phyloP scores from a whole-genome alignment of 2,797 vertebrate genomes.

The Delichon dasypus region DNA sequence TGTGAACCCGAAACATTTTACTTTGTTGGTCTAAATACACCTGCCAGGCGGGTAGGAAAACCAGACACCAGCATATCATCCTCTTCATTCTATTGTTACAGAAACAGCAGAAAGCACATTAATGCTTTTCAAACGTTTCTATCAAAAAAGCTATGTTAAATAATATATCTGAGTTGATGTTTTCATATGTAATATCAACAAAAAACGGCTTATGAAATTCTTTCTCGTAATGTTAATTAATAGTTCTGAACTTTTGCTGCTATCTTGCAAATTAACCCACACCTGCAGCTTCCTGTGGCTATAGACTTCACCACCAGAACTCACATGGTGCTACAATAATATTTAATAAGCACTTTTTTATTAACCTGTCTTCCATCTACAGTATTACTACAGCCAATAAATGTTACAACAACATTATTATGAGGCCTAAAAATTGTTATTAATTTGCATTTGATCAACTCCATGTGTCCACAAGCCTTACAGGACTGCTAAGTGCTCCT shows the following conservation, averaged over 20 bases:
- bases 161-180: background rate
- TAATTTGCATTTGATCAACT: slow-evolving; percentile 75
- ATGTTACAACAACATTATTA: background rate
- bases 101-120: background rate
- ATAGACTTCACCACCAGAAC: background rate
- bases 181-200: background rate
- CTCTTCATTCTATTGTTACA: background rate
- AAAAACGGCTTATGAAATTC: background rate
- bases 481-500: background rate
- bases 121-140: background rate
- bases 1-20: background rate
- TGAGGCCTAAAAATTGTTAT: slow-evolving; percentile 70
- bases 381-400: slow-evolving; percentile 38
- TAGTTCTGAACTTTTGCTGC: background rate
- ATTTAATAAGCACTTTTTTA: slow-evolving; percentile 58
- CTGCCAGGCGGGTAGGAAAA: background rate
- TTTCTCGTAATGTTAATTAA: background rate
- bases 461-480: slow-evolving; percentile 58
- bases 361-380: slow-evolving; percentile 7
- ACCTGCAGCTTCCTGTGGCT: background rate
- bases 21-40: background rate
- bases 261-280: background rate
- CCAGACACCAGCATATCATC: background rate
- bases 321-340: background rate
- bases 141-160: background rate